Conservation (phyloP, 1,140 invertebrate species). For the Scaptomyza pallida region DNA sequence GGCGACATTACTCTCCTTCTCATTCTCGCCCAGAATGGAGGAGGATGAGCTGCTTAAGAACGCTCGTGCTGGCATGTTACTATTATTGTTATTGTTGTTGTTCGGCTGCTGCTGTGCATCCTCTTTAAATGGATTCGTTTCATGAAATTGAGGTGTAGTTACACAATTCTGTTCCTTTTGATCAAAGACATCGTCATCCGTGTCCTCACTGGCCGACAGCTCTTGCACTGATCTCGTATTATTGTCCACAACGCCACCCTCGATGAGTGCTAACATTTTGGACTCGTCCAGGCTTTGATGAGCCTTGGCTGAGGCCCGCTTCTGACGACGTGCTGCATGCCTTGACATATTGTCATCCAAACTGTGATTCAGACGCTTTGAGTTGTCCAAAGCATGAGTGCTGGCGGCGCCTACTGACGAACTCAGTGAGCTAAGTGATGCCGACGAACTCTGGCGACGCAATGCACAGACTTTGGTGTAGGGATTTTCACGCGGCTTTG, state of each 20-base stretch:
- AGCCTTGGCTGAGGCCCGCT: constrained; percentile 64
- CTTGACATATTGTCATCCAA: constrained; percentile 87
- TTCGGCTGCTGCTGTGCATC: constrained; percentile 53
- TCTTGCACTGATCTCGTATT: constrained; percentile 40
- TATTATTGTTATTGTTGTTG: constrained; percentile 6
- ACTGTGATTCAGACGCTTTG: constrained; percentile 87
- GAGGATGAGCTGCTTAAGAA: constrained; percentile 61
- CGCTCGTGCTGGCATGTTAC: constrained; percentile 30
- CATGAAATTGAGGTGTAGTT: constrained; percentile 64
- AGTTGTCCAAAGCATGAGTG: constrained; percentile 57
- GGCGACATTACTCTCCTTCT: constrained; percentile 13
- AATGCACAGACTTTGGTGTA: constrained; percentile 94
- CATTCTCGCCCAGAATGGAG: constrained; percentile 48
- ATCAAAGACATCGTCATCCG: constrained; percentile 76
- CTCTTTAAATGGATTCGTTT: constrained; percentile 80
- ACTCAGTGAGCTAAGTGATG: constrained; percentile 85
- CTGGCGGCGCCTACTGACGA: constrained; percentile 58
- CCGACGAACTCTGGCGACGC: constrained; percentile 91
- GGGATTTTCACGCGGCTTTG: constrained; percentile 91
- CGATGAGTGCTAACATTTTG: constrained; percentile 77
- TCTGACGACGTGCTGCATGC: constrained; percentile 60
- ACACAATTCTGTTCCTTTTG: constrained; percentile 35
- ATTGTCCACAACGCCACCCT: constrained; percentile 44
- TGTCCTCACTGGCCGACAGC: constrained; percentile 53
- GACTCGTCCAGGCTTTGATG: constrained; percentile 88